A percentile compares a stretch with the other conserved stretches of the same genome.
Evolutionary conservation across 2,113 vertebrate genomes (phyloP).

Genomic region (Hippocampus comes): DNA sequence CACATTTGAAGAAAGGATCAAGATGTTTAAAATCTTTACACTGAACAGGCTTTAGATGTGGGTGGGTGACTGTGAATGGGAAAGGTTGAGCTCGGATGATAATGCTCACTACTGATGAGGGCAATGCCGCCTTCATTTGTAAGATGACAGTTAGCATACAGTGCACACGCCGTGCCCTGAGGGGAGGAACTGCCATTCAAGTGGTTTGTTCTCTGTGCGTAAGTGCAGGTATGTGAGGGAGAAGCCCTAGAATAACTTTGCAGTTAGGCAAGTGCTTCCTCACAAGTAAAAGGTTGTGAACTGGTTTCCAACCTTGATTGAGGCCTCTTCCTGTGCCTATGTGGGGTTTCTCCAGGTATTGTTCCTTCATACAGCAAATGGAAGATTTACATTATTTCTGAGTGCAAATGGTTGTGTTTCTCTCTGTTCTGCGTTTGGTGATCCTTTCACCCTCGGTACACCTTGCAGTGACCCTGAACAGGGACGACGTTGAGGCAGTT

Average conservation of each 20-base stretch:
- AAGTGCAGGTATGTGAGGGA: not conserved
- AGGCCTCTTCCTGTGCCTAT: not conserved
- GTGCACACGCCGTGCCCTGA: conserved; percentile 33
- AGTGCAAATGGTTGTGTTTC: not conserved
- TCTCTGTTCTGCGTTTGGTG: not conserved
- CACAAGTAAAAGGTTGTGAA: not conserved
- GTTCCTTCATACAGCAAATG: not conserved
- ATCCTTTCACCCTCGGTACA: not conserved
- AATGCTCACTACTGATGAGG: conserved; percentile 42
- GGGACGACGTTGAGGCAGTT: not conserved
- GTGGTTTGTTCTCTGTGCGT: conserved; percentile 19
- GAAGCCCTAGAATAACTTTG: not conserved
- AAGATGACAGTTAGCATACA: conserved; percentile 26
- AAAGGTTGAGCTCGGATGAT: conserved; percentile 31
- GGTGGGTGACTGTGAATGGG: not conserved
- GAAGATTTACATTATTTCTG: not conserved
- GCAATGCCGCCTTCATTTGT: conserved; percentile 41
- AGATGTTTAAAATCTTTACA: too few species aligned
- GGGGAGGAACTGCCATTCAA: conserved; percentile 30
- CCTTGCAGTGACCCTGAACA: not conserved
- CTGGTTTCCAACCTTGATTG: not conserved
- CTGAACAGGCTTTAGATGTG: too few species aligned
- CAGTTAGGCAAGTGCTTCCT: not conserved
- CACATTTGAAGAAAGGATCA: too few species aligned
- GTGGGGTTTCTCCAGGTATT: not conserved